These are phyloP conservation scores for Misgurnus anguillicaudatus DNA, from an alignment of 2,113 vertebrate species.

Conservation along the genomic window DNA sequence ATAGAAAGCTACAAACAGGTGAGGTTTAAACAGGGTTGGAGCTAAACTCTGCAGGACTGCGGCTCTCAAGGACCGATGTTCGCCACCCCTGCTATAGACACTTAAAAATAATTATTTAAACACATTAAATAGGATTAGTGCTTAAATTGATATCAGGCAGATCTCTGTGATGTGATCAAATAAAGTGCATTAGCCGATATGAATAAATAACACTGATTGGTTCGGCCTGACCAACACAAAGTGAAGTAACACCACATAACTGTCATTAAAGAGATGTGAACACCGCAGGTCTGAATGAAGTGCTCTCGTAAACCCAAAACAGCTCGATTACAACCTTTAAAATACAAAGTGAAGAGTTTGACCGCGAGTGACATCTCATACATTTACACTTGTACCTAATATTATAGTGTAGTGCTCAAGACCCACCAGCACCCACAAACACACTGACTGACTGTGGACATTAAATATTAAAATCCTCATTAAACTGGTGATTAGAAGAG, in stretches of 20 bases:
- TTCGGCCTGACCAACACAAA: neutral
- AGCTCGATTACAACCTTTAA: neutral
- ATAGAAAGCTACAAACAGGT: too few relatives aligned
- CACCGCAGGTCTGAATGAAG: neutral
- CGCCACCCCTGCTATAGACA: too few relatives aligned
- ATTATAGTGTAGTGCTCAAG: too few relatives aligned
- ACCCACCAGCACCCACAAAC: slow-evolving; percentile 17
- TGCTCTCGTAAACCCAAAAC: neutral
- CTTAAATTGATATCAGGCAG: neutral
- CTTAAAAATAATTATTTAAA: too few relatives aligned
- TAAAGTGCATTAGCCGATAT: slow-evolving; percentile 9
- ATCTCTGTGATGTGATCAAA: slow-evolving; percentile 1
- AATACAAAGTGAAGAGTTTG: slow-evolving; percentile 14
- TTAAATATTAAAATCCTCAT: slow-evolving; percentile 53
- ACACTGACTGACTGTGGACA: slow-evolving; percentile 31
- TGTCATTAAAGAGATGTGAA: neutral
- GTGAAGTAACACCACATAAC: neutral
- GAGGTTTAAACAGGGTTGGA: too few relatives aligned
- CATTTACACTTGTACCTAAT: too few relatives aligned
- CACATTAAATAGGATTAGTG: neutral
- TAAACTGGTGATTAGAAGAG: slow-evolving; percentile 37
- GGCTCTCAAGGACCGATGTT: too few relatives aligned
- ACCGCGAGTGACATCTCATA: neutral
- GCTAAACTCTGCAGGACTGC: too few relatives aligned
- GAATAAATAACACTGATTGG: neutral